phyloP scores from a whole-genome alignment of 2,797 vertebrate genomes.

The Lophius americanus region DNA sequence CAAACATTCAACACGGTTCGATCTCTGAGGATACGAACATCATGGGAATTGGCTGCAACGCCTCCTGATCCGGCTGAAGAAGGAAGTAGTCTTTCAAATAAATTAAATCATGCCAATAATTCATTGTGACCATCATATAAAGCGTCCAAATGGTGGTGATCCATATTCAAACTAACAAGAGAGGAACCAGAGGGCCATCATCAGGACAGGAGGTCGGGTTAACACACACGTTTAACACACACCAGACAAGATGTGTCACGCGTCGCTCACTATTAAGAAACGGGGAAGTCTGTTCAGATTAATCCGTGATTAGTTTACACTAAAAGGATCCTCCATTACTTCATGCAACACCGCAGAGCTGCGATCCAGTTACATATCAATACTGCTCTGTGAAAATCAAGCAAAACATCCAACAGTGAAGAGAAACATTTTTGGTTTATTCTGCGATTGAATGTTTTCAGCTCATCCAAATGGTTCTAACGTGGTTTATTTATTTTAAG shows the following conservation, averaged over 20 bases:
- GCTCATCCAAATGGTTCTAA: neutral
- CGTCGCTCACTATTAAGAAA: slow-evolving; percentile 1
- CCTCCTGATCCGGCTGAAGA: slow-evolving; percentile 6
- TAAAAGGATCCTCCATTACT: neutral
- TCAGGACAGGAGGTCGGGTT: slow-evolving; percentile 5
- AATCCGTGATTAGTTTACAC: neutral
- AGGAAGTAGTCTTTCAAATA: slow-evolving; percentile 35
- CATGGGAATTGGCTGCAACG: slow-evolving; percentile 14
- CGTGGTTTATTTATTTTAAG: neutral
- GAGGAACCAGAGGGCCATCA: slow-evolving; percentile 14
- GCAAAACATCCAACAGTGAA: neutral
- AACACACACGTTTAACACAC: neutral
- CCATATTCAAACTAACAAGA: slow-evolving; percentile 13
- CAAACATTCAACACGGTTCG: slow-evolving; percentile 56
- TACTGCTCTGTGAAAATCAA: neutral
- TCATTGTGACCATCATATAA: slow-evolving; percentile 24
- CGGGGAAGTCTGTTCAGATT: neutral
- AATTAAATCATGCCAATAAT: slow-evolving; percentile 35
- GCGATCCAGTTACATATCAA: neutral
- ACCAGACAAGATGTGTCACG: neutral
- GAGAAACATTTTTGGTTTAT: neutral
- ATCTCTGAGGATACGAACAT: slow-evolving; percentile 25
- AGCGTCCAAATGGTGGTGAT: slow-evolving; percentile 36
- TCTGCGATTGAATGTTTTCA: neutral
- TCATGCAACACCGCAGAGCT: neutral